phyloP scores from a whole-genome alignment of 2,888 invertebrate species.

The Cheiracanthium punctorium region DNA sequence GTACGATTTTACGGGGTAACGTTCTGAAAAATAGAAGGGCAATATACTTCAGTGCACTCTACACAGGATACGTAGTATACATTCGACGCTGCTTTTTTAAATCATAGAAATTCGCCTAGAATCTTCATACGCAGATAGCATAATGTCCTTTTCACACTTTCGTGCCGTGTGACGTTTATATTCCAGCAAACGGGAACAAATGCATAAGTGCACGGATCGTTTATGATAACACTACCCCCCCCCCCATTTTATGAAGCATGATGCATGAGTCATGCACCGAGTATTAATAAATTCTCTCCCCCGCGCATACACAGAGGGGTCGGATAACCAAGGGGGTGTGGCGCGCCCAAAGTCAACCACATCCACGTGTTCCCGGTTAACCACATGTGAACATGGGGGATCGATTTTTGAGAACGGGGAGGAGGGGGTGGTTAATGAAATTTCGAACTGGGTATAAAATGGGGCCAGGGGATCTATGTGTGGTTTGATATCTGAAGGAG shows the following conservation, averaged over 20 bases:
- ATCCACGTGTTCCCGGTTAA: slow-evolving; percentile 66
- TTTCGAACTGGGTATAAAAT: slow-evolving; percentile 35
- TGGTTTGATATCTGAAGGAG: slow-evolving; percentile 44
- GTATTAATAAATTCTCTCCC: slow-evolving; percentile 57
- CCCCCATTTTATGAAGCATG: slow-evolving; percentile 28
- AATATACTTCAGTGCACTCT: no score
- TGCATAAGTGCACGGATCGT: background rate
- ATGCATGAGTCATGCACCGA: slow-evolving; percentile 42
- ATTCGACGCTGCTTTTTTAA: no score
- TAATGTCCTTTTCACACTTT: no score
- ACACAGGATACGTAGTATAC: no score
- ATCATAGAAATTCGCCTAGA: no score
- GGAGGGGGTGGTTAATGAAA: slow-evolving; percentile 52
- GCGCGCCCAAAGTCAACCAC: slow-evolving; percentile 60
- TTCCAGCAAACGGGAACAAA: background rate
- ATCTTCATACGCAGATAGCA: no score
- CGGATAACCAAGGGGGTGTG: slow-evolving; percentile 24
- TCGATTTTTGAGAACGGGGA: background rate
- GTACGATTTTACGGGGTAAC: no score
- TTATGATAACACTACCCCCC: slow-evolving; percentile 9
- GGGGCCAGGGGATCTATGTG: slow-evolving; percentile 31
- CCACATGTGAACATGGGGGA: slow-evolving; percentile 32
- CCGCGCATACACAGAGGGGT: slow-evolving; percentile 2
- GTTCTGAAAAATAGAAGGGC: no score
- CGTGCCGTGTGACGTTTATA: no score